Evolutionary conservation across 2,888 invertebrate genomes (phyloP).

Genomic region (Acleris cristana): DNA sequence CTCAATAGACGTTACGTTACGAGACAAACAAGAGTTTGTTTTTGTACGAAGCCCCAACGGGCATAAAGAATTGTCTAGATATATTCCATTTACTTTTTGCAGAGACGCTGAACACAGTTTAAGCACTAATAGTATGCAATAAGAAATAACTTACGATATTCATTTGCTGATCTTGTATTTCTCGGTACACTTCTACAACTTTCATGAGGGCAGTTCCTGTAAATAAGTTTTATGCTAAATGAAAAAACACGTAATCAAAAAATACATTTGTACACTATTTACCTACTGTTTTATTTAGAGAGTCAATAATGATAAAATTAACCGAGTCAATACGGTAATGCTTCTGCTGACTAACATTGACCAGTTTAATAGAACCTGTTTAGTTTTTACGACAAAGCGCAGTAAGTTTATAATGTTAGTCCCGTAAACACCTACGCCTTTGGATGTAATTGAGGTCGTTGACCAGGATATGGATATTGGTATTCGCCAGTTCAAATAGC

Average conservation of each 20-base stretch:
- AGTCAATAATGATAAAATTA: too few relatives aligned
- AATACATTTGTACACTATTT: background rate
- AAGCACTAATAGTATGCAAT: constrained; percentile 14
- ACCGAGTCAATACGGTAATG: too few relatives aligned
- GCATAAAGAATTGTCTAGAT: constrained; percentile 28
- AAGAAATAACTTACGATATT: constrained; percentile 90
- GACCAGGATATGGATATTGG: constrained; percentile 18
- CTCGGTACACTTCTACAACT: constrained; percentile 96
- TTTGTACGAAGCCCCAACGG: constrained; percentile 13
- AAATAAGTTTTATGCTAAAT: constrained; percentile 41
- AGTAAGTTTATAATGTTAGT: constrained; percentile 3
- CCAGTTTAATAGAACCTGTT: background rate
- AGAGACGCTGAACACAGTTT: constrained; percentile 31
- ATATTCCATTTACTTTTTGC: constrained; percentile 29
- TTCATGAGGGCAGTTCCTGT: constrained; percentile 95
- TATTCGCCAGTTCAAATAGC: constrained; percentile 4
- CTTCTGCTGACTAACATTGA: background rate
- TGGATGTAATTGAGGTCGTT: constrained; percentile 6
- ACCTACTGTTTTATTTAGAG: too few relatives aligned
- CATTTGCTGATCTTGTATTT: constrained; percentile 97
- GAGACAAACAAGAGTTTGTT: constrained; percentile 19
- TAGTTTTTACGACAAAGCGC: too few relatives aligned
- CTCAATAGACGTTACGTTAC: background rate
- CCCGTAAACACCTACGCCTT: constrained; percentile 16
- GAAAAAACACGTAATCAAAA: background rate